Conservation (phyloP, 2,797 vertebrate species). For the Cichlasoma orientale region DNA sequence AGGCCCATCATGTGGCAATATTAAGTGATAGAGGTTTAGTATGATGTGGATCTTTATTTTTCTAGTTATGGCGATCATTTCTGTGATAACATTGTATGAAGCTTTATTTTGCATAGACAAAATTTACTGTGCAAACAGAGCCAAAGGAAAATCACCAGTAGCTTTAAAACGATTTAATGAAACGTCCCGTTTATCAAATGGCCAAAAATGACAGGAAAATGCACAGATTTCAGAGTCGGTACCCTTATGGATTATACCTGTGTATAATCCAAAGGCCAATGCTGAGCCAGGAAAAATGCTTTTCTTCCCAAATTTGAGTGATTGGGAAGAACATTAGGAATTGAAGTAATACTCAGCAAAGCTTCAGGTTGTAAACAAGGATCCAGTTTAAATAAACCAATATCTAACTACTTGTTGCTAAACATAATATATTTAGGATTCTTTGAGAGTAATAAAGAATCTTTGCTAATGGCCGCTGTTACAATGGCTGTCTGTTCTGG, state of each 20-base stretch:
- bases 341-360: too few species aligned
- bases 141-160: background rate
- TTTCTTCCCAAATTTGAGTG: background rate
- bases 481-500: too few species aligned
- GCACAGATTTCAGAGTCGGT: background rate
- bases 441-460: too few species aligned
- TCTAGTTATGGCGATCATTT: background rate
- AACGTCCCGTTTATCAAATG: background rate
- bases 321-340: too few species aligned
- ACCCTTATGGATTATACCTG: background rate
- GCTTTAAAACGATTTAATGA: background rate
- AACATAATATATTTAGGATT: too few species aligned
- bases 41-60: background rate
- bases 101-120: background rate
- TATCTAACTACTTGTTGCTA: too few species aligned
- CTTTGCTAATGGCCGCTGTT: too few species aligned
- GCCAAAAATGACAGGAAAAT: background rate
- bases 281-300: background rate
- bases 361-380: too few species aligned
- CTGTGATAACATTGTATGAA: background rate
- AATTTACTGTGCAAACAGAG: background rate
- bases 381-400: too few species aligned
- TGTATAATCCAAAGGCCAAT: background rate
- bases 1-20: background rate
- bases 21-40: background rate